phyloP scores from a whole-genome alignment of 2,113 vertebrate species.

The Megaptera novaeangliae region DNA sequence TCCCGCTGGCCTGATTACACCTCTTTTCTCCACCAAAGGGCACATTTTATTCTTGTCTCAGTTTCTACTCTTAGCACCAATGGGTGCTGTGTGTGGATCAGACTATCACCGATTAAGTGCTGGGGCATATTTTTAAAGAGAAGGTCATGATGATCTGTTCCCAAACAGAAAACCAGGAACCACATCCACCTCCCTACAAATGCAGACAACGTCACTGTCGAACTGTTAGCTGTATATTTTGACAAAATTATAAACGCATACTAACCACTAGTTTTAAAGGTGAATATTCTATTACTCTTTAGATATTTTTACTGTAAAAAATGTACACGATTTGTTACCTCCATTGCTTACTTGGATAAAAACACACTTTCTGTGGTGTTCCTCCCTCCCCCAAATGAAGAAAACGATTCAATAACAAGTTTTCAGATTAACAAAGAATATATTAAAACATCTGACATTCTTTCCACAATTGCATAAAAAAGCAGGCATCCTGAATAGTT shows the following conservation, averaged over 20 bases:
- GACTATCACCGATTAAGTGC: background rate
- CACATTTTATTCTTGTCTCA: constrained; percentile 25
- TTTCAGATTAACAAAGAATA: constrained; percentile 76
- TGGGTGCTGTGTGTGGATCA: constrained; percentile 33
- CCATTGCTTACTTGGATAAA: constrained; percentile 56
- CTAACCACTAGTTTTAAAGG: constrained; percentile 33
- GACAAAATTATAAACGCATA: constrained; percentile 21
- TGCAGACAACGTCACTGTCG: background rate
- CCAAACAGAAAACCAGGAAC: background rate
- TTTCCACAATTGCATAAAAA: constrained; percentile 72
- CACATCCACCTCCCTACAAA: background rate
- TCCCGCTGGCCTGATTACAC: background rate
- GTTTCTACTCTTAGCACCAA: constrained; percentile 41
- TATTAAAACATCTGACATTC: constrained; percentile 83
- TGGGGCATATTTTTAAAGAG: background rate
- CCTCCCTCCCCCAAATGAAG: constrained; percentile 45
- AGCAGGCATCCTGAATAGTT: constrained; percentile 69
- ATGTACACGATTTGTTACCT: constrained; percentile 43
- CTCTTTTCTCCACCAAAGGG: background rate
- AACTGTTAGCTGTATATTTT: background rate
- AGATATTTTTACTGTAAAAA: constrained; percentile 38
- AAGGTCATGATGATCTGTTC: background rate
- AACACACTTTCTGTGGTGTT: background rate
- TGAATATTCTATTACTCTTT: constrained; percentile 9
- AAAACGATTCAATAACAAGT: constrained; percentile 69